Percentiles rank a stretch among this genome's conserved stretches.
phyloP scores from a whole-genome alignment of 2,888 invertebrate genomes.

The Lasioglossum calceatum region DNA sequence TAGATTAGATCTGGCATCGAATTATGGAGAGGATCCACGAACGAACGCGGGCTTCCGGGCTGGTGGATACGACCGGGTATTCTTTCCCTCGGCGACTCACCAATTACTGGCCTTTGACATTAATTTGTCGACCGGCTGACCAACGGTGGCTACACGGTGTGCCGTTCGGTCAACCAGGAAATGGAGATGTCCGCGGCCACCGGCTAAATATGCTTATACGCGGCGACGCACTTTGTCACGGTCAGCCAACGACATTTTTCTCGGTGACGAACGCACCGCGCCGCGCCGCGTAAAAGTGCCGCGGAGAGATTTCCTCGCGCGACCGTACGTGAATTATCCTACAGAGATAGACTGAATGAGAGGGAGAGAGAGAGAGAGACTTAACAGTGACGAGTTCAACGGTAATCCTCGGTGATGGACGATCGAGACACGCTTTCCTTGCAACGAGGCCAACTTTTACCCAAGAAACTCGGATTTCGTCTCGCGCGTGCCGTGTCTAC shows the following conservation, averaged over 20 bases:
- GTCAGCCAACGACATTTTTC: conserved; percentile 58
- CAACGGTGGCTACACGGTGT: conserved; percentile 57
- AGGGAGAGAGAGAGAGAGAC: not conserved
- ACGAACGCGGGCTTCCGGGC: conserved; percentile 59
- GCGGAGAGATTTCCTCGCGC: conserved; percentile 37
- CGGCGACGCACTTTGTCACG: conserved; percentile 59
- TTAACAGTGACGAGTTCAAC: conserved; percentile 48
- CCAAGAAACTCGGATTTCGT: conserved; percentile 65
- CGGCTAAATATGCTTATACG: conserved; percentile 45
- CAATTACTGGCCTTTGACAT: conserved; percentile 74
- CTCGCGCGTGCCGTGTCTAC: not conserved
- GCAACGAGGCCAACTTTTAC: conserved; percentile 67
- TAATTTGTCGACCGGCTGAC: conserved; percentile 71
- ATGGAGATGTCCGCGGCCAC: conserved; percentile 66
- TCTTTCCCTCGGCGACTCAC: conserved; percentile 54
- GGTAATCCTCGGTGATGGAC: conserved; percentile 64
- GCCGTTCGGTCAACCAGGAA: conserved; percentile 65
- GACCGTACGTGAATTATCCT: conserved; percentile 42
- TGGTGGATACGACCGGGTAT: conserved; percentile 36
- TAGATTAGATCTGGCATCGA: conserved; percentile 67
- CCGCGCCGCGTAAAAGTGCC: conserved; percentile 26
- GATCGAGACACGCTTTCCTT: conserved; percentile 57
- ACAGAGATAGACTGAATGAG: not conserved
- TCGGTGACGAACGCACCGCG: conserved; percentile 33
- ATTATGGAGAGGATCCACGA: conserved; percentile 59